Evolutionary conservation across 1,140 invertebrate genomes (phyloP).

Genomic region (Drosophila pruinosa): DNA sequence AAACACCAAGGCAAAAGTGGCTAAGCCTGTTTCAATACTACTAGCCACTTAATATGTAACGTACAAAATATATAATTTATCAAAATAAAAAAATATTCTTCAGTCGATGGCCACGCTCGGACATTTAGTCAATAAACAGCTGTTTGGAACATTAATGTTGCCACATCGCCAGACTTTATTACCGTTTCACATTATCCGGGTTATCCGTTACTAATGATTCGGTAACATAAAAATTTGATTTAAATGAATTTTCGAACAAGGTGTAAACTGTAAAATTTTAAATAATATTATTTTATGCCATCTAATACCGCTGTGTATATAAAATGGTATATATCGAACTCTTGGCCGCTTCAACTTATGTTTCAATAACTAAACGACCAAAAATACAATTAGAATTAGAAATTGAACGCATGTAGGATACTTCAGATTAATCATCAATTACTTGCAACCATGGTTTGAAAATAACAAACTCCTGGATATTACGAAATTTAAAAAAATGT

Average conservation of each 20-base stretch:
- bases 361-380: no score
- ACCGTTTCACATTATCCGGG: no score
- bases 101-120: conserved; percentile 10
- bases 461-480: no score
- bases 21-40: conserved; percentile 18
- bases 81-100: background rate
- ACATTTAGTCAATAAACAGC: background rate
- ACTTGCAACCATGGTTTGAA: no score
- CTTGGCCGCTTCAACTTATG: no score
- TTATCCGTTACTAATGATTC: background rate
- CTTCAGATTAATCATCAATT: no score
- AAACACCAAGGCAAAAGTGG: conserved; percentile 63
- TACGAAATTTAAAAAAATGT: no score
- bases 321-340: no score
- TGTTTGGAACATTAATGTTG: background rate
- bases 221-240: background rate
- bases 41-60: background rate
- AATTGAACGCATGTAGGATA: no score
- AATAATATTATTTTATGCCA: no score
- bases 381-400: no score
- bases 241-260: background rate
- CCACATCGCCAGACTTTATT: background rate
- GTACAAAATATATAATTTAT: background rate
- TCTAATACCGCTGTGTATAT: no score
- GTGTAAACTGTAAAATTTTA: background rate